Percentiles rank a stretch among this genome's conserved stretches.
These are phyloP conservation scores for Poecile montanus DNA, from an alignment of 2,797 vertebrate genomes.

Conservation along the genomic window DNA sequence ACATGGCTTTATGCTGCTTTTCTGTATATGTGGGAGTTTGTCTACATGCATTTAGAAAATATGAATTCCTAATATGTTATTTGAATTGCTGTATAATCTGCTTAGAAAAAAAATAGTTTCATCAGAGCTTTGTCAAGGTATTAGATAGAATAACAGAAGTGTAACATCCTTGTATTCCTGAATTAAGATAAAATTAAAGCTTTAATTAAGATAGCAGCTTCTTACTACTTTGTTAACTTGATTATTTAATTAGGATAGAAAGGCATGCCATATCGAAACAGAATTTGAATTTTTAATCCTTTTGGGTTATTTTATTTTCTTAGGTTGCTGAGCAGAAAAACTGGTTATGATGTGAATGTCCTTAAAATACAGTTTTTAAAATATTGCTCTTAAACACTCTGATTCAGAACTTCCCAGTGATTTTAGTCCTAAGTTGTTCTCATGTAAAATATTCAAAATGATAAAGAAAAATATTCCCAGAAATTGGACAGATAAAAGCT, in stretches of 20 bases:
- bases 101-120: neutral
- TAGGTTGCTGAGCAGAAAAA: neutral
- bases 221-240: neutral
- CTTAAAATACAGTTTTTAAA: neutral
- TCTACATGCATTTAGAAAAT: neutral
- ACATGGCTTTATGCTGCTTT: neutral
- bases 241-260: neutral
- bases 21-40: neutral
- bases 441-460: neutral
- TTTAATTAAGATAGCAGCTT: neutral
- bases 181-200: neutral
- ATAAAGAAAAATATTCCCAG: neutral
- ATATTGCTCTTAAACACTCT: neutral
- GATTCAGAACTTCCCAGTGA: neutral
- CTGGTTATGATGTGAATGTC: neutral
- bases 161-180: neutral
- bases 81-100: neutral
- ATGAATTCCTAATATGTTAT: neutral
- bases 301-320: neutral
- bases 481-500: neutral
- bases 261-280: neutral
- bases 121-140: neutral
- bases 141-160: neutral
- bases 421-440: neutral
- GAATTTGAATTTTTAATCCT: neutral